Evolutionary conservation across 1,140 invertebrate genomes (phyloP).

Genomic region (Drusus annulatus): DNA sequence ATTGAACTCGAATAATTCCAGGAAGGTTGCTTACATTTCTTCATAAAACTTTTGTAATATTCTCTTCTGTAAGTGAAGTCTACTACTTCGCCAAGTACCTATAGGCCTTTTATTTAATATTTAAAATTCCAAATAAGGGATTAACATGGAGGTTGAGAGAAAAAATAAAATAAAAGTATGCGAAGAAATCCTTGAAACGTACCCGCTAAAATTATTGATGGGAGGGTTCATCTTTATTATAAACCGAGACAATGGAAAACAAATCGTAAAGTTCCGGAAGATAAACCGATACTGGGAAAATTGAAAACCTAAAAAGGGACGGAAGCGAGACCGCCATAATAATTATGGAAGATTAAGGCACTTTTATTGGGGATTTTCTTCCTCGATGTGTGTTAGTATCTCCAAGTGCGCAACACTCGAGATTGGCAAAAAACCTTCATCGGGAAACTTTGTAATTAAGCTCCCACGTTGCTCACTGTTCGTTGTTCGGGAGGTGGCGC

Average conservation of each 20-base stretch:
- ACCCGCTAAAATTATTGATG: background rate
- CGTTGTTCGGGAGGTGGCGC: no score
- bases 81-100: background rate
- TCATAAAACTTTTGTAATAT: conserved; percentile 12
- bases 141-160: background rate
- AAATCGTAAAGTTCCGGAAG: conserved; percentile 16
- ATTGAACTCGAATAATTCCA: conserved; percentile 9
- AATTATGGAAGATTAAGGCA: conserved; percentile 45
- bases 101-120: conserved; percentile 16
- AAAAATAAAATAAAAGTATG: background rate
- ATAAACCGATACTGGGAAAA: conserved; percentile 18
- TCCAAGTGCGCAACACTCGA: conserved; percentile 35
- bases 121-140: conserved; percentile 23
- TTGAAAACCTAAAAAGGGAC: conserved; percentile 10
- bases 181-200: background rate
- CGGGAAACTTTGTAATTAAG: conserved; percentile 38
- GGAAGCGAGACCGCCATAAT: conserved; percentile 33
- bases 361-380: conserved; percentile 27
- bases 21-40: conserved; percentile 1
- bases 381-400: conserved; percentile 26
- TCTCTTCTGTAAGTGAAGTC: background rate
- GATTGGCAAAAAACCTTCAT: conserved; percentile 34
- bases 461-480: conserved; percentile 3
- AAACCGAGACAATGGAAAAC: conserved; percentile 25
- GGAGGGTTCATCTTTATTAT: conserved; percentile 19